Percentiles rank a stretch among this genome's conserved stretches.
Conservation (phyloP, 2,797 vertebrate genomes). For the Tenualosa ilisha region DNA sequence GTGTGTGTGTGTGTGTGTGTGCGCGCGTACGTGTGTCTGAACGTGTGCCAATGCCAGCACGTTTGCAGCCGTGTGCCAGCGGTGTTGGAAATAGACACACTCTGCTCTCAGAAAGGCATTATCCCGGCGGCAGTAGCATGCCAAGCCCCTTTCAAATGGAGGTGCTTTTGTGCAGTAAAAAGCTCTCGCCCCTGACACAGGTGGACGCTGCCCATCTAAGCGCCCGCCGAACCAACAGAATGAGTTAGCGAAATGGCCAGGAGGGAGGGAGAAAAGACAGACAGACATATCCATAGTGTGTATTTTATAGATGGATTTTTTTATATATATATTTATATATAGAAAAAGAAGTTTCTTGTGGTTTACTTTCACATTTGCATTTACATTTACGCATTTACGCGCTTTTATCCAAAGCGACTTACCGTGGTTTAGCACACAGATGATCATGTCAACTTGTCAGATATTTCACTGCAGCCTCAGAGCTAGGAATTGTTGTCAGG, state of each 20-base stretch:
- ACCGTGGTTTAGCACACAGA: not conserved
- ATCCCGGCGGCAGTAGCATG: not conserved
- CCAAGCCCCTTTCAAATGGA: not conserved
- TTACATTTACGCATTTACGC: too few species aligned
- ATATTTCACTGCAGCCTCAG: not conserved
- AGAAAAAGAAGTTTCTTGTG: not conserved
- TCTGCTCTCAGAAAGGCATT: not conserved
- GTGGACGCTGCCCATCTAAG: conserved; percentile 12
- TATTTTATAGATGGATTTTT: not conserved
- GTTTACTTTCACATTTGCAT: not conserved
- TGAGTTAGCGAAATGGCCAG: not conserved
- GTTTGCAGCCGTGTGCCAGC: conserved; percentile 8
- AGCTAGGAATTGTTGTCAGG: not conserved
- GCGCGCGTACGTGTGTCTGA: not conserved
- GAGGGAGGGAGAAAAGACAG: not conserved
- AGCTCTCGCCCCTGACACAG: not conserved
- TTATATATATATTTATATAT: not conserved
- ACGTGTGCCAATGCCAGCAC: not conserved
- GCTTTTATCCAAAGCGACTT: too few species aligned
- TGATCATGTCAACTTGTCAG: not conserved
- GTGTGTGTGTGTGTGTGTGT: not conserved
- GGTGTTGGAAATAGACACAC: not conserved
- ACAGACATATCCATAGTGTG: not conserved
- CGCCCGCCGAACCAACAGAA: not conserved
- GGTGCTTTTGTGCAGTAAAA: not conserved